Base-by-base conservation (phyloP, 2,888 invertebrate species). In the Ischnus inquisitorius region DNA sequence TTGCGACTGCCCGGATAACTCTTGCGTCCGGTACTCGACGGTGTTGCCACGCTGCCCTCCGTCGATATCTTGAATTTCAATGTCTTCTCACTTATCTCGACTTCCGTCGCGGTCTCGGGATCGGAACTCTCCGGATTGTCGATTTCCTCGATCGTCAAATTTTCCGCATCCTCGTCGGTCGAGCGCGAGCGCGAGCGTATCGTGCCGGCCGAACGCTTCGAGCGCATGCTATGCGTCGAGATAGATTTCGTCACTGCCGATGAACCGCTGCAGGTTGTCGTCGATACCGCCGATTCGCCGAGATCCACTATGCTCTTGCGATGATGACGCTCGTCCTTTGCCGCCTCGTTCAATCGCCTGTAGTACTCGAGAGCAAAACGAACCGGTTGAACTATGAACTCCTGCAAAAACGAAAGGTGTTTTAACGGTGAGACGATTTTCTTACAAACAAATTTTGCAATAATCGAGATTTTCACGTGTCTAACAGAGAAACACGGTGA, bases 1-100 rank as follows among this genome's bases (percentile, higher is more conserved):
- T 96, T 96, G 19, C 96, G 93, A 25, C 96, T 96, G n/a, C 95
- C 95, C 0, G 96, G 96, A 91, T 96, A 95, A 90, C 96, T 96
- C 88, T 95, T 95, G 3, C 96, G 93, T 0, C 95, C 95, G 4
- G 93, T 90, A 12, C 84, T 85, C 16, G 89, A 77, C 1, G 90
- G 88, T 19, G 90, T 93, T 25, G 94, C 93, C 87, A 94, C 93
- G 85, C 94, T 94, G 77, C 95, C 95, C 90, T 96, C 96, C 0
- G 96, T 96, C 46, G 96, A 96, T 87, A 97, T 97, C 92, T 96
- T 97, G 91, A 97, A 97, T 91, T 96, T 96, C 51, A 96, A 94
- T 1, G 97, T 95, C 91, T 96, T 96, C 91, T 97, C 97, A 84
- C 96, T 96, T 84, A 96, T 95, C 92, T 96, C 96, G 62, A 96